These are phyloP conservation scores for Panagrolaimus sp. DNA, from an alignment of 1,140 invertebrate species.

Conservation along the genomic window DNA sequence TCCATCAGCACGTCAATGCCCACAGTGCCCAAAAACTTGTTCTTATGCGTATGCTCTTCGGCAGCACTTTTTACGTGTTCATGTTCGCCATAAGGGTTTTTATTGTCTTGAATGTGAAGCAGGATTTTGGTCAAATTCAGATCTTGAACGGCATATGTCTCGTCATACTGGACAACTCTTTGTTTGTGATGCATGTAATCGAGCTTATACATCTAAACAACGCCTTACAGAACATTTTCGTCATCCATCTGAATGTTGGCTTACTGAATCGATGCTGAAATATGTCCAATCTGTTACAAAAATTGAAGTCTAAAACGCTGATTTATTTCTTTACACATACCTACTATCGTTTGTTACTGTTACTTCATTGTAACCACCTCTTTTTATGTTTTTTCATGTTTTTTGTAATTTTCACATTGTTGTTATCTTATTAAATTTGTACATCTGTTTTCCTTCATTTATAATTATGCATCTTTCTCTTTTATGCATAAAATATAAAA, in stretches of 20 bases:
- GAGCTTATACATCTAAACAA: not conserved
- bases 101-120: not conserved
- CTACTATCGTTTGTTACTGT: no score
- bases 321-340: no score
- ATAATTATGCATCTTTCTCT: no score
- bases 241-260: not conserved
- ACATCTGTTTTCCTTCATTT: no score
- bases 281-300: not conserved
- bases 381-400: no score
- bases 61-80: not conserved
- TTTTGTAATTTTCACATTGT: no score
- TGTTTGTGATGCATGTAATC: conserved; percentile 1
- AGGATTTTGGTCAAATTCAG: conserved; percentile 8
- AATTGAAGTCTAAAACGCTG: no score
- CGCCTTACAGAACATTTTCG: conserved; percentile 4
- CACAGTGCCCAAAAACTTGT: not conserved
- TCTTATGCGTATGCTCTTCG: not conserved
- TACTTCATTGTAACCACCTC: no score
- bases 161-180: conserved; percentile 2
- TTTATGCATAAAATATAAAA: no score
- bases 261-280: not conserved
- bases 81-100: conserved; percentile 1
- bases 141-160: not conserved
- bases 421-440: no score
- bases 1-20: not conserved